These are phyloP conservation scores for Brenthis hecate DNA, from an alignment of 2,888 invertebrate species.

Conservation along the genomic window DNA sequence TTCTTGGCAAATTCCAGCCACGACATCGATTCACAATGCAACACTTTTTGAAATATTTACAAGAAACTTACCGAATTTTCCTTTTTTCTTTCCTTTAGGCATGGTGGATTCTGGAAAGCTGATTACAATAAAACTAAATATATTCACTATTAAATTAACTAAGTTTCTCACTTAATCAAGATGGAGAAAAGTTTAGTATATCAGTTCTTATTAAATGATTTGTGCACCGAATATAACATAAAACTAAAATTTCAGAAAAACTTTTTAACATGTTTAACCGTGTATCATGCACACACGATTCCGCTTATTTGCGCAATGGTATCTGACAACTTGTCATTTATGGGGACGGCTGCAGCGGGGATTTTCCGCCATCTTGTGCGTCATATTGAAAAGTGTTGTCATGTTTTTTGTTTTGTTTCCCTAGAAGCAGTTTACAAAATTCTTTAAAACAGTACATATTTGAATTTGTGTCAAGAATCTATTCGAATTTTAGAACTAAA, in stretches of 20 bases:
- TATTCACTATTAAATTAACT: constrained; percentile 79
- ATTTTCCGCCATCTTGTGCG: constrained; percentile 45
- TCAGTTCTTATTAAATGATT: constrained; percentile 87
- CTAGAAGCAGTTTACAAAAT: neutral
- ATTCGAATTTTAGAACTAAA: neutral
- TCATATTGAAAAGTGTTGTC: constrained; percentile 63
- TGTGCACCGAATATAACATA: constrained; percentile 87
- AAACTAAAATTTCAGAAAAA: constrained; percentile 86
- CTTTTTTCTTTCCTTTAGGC: constrained; percentile 90
- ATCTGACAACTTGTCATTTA: constrained; percentile 57
- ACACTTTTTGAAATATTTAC: constrained; percentile 36
- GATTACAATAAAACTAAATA: constrained; percentile 79
- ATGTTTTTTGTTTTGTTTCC: constrained; percentile 16
- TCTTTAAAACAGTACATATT: too few relatives aligned
- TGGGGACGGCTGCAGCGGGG: constrained; percentile 40
- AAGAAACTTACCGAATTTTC: constrained; percentile 85
- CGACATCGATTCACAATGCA: constrained; percentile 26
- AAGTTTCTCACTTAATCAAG: constrained; percentile 85
- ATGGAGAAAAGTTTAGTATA: constrained; percentile 89
- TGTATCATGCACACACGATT: constrained; percentile 77
- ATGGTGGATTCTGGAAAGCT: constrained; percentile 76
- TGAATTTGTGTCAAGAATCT: too few relatives aligned
- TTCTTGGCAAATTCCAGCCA: constrained; percentile 59
- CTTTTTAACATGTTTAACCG: constrained; percentile 88
- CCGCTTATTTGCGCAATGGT: constrained; percentile 73